A percentile compares a stretch with the other conserved stretches of the same genome.
Conservation (phyloP, 92 coral and sea anemone genomes). For the Isaurus tuberculatus region DNA sequence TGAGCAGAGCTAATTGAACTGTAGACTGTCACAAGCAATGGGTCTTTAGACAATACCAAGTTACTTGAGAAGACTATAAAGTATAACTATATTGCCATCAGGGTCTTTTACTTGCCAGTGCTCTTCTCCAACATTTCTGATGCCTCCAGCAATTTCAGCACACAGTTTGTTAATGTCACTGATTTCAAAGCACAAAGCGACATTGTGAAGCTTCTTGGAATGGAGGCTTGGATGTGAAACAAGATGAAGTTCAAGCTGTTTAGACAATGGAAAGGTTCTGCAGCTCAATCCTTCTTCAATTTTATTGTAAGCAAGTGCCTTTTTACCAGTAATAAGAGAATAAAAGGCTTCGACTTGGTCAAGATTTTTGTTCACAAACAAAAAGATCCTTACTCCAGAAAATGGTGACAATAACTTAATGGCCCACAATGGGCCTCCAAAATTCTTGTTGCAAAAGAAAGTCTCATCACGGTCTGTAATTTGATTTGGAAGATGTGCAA, state of each 20-base stretch:
- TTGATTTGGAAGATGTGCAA: slow-evolving; percentile 61
- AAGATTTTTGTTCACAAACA: slow-evolving; percentile 77
- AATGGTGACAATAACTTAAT: slow-evolving; percentile 75
- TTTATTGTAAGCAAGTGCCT: slow-evolving; percentile 80
- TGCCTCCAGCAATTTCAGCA: slow-evolving; percentile 85
- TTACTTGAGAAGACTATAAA: slow-evolving; percentile 68
- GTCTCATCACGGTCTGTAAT: slow-evolving; percentile 76
- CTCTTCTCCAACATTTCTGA: slow-evolving; percentile 77
- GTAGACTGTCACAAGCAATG: not conserved
- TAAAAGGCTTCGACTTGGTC: slow-evolving; percentile 85
- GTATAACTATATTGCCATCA: slow-evolving; percentile 74
- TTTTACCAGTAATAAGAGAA: slow-evolving; percentile 76
- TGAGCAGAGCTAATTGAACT: not conserved
- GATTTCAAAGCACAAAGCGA: slow-evolving; percentile 78
- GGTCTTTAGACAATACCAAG: not conserved
- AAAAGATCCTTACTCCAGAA: slow-evolving; percentile 75
- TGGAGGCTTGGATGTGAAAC: slow-evolving; percentile 71
- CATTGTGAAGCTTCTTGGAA: slow-evolving; percentile 61
- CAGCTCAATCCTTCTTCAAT: slow-evolving; percentile 83
- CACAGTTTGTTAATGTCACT: slow-evolving; percentile 75
- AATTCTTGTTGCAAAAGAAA: slow-evolving; percentile 57
- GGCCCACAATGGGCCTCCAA: slow-evolving; percentile 67
- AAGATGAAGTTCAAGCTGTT: slow-evolving; percentile 78
- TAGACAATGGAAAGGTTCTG: slow-evolving; percentile 82
- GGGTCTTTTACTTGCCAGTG: slow-evolving; percentile 92